These are phyloP conservation scores for Tor tambroides DNA, from an alignment of 2,113 vertebrate species.

Conservation along the genomic window DNA sequence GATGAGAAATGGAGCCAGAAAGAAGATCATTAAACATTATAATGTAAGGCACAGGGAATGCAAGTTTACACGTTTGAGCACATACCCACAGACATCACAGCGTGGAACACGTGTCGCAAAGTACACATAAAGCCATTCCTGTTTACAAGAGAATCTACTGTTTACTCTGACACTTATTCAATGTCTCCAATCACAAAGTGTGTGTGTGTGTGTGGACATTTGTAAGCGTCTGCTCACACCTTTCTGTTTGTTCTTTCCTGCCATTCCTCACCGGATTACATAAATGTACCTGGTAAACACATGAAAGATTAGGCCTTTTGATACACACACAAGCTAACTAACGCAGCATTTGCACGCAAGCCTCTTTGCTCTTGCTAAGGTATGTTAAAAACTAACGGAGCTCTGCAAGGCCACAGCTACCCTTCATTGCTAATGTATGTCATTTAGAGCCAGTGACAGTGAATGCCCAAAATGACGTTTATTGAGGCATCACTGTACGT, in stretches of 20 bases:
- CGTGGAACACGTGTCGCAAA: neutral
- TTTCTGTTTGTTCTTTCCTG: slow-evolving; percentile 30
- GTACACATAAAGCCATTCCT: neutral
- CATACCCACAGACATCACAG: slow-evolving; percentile 11
- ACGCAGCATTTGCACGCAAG: slow-evolving; percentile 32
- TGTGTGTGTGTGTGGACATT: slow-evolving; percentile 61
- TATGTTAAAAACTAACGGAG: slow-evolving; percentile 32
- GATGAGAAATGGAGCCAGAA: slow-evolving; percentile 5
- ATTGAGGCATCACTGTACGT: neutral
- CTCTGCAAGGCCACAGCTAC: neutral
- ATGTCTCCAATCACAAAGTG: slow-evolving; percentile 57
- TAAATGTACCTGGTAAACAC: slow-evolving; percentile 55
- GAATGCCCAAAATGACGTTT: neutral
- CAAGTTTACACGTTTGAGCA: slow-evolving; percentile 21
- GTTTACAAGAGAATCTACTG: slow-evolving; percentile 16
- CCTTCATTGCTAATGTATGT: neutral
- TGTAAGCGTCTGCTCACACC: neutral
- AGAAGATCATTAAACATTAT: neutral
- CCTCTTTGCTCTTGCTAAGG: slow-evolving; percentile 28
- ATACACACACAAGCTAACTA: slow-evolving; percentile 11
- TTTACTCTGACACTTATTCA: slow-evolving; percentile 21
- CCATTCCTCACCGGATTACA: slow-evolving; percentile 51
- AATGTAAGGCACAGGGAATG: slow-evolving; percentile 8
- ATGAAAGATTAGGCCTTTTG: slow-evolving; percentile 36
- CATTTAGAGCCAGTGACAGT: neutral